These are phyloP conservation scores for Anastrepha obliqua DNA, from an alignment of 1,140 invertebrate genomes.

Conservation along the genomic window DNA sequence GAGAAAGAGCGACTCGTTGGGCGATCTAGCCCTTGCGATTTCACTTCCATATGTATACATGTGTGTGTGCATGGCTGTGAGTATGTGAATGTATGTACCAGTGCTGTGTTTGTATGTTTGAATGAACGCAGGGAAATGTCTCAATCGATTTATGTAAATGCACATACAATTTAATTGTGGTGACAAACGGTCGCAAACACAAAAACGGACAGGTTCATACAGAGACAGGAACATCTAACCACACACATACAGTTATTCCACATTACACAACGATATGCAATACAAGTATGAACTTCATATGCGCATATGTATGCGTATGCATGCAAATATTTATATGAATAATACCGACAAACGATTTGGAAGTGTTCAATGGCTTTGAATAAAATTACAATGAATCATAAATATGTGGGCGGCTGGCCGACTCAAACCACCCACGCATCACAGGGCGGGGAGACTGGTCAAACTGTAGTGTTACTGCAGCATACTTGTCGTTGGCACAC, in stretches of 20 bases:
- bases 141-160: conserved; percentile 44
- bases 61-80: background rate
- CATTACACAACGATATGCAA: background rate
- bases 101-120: background rate
- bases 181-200: conserved; percentile 25
- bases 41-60: background rate
- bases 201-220: background rate
- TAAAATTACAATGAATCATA: conserved; percentile 53
- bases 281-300: background rate
- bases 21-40: background rate
- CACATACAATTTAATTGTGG: conserved; percentile 44
- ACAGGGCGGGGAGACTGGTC: background rate
- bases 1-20: background rate
- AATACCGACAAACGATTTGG: conserved; percentile 48
- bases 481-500: background rate
- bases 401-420: background rate
- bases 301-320: background rate
- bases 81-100: background rate
- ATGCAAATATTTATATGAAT: conserved; percentile 15
- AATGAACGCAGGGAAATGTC: background rate
- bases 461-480: background rate
- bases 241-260: background rate
- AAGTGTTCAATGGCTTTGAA: conserved; percentile 50
- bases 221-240: background rate
- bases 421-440: background rate